Base-by-base conservation (phyloP, 2,113 vertebrate genomes). In the Misgurnus anguillicaudatus region DNA sequence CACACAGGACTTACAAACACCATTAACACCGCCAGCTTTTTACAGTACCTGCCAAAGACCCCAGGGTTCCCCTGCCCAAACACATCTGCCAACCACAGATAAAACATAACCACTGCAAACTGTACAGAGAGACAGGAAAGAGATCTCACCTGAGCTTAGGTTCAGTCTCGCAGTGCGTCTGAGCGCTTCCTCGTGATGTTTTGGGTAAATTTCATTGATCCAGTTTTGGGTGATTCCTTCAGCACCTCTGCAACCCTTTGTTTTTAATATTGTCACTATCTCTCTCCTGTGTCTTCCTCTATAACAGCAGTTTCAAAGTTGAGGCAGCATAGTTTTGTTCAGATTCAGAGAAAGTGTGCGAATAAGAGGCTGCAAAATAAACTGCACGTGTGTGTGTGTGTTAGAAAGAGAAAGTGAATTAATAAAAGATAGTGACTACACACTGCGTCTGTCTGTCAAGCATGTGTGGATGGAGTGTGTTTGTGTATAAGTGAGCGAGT, bases 81-180 rank as follows among this genome's bases (percentile, higher is more conserved):
- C 8, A 61, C 6, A 10, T 60, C 41, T 24, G 48, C 13, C n/a
- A 45, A 36, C 8, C 39, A 4, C 9, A n/a, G 64, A 75, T 24
- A 47, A 76, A n/a, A 14, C 13, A 31, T 3, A 41, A n/a, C 9
- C 24, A 55, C 38, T 0, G 47, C 21, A 47, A 77, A 14, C 10
- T 4, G 7, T 4, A 10, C 21, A 76, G 68, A 45, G 62, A 42
- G 57, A 65, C 31, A 73, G 14, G 17, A 17, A 41, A 31, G 55
- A 38, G 19, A 68, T 19, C 78, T 74, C 81, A 85, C 84, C 81
- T 76, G 74, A 78, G 74, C 31, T 72, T 38, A 51, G 42, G 24
- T 39, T 48, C 45, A 19, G 42, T 76, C 61, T 36, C 73, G 24
- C 60, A 65, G 57, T 51, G 58, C 14, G 65, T 51, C 60, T 57